These are phyloP conservation scores for Gerris lacustris DNA, from an alignment of 2,888 invertebrate genomes.

Conservation along the genomic window DNA sequence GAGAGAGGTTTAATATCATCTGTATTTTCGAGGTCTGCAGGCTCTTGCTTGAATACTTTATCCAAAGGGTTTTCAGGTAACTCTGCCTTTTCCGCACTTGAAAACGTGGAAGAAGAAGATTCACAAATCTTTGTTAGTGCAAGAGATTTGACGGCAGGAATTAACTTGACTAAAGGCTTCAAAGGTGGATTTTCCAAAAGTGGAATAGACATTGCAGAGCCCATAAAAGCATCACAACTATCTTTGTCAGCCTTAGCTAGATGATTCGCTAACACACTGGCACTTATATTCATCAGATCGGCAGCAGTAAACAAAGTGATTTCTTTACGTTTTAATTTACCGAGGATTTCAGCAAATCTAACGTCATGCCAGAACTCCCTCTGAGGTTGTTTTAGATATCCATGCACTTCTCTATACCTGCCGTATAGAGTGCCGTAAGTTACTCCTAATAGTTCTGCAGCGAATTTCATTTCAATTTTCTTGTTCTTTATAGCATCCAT, in stretches of 20 bases:
- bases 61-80: too few relatives aligned
- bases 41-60: too few relatives aligned
- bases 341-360: conserved; percentile 5
- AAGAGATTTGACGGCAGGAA: background rate
- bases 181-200: background rate
- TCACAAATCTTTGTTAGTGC: too few relatives aligned
- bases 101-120: too few relatives aligned
- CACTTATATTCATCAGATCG: conserved; percentile 3
- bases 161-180: background rate
- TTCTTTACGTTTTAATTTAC: conserved; percentile 6
- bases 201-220: background rate
- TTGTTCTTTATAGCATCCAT: conserved; percentile 83
- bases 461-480: conserved; percentile 84
- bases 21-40: too few relatives aligned
- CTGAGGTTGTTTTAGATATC: conserved; percentile 74
- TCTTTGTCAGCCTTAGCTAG: background rate
- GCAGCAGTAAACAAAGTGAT: conserved; percentile 6
- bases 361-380: conserved; percentile 32
- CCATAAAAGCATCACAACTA: background rate
- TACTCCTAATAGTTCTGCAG: conserved; percentile 76
- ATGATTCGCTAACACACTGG: conserved; percentile 5
- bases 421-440: conserved; percentile 83
- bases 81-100: too few relatives aligned
- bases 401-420: conserved; percentile 74
- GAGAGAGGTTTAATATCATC: too few relatives aligned